Base-by-base conservation (phyloP, 2,113 vertebrate genomes). In the Ibidorhyncha struthersii region DNA sequence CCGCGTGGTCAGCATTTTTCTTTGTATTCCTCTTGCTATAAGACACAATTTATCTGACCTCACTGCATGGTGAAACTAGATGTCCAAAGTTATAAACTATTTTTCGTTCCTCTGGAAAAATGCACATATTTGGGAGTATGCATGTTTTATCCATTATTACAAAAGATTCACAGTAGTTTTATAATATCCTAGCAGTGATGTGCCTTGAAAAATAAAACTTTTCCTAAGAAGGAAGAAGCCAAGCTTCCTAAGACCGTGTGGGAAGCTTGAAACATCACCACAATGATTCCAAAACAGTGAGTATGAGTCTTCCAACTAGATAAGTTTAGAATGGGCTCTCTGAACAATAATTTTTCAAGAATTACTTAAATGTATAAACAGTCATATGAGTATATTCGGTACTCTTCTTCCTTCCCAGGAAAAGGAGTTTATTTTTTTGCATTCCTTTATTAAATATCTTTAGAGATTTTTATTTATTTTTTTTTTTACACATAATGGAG, bases 141-240 rank as follows among this genome's bases (percentile, higher is more conserved):
- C 47, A 66, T 49, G 43, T 41, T 97, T 89, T 80, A 89, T 38
- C 74, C 1, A 0, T 62, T 58, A 77, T 71, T 53, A 84, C 62
- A 88, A 87, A 94, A 79, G 62, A 90, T 76, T 80, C 62, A 82
- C 40, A 7, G 49, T 50, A 89, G 66, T 89, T 96, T 94, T 89
- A 53, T 32, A 82, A 87, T 72, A 89, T 34, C 25, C 20, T 41
- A 73, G 62, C 61, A 94, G 81, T 53, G 66, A n/a, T 87, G 58
- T n/a, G 61, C 73, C 70, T 77, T 77, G 78, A 95, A 97, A 96
- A 90, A 93, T 74, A 89, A 71, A 95, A 95, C 92, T 93, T 95
- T 94, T 86, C 92, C 95, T 92, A 97, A 97, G 79, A 97, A 93
- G 95, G 97, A 95, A 97, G 50, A 94, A 78, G 71, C 8, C 53